Evolutionary conservation across 64 coral and sea anemone genomes (phyloP).

Genomic region (Porites australiensis): DNA sequence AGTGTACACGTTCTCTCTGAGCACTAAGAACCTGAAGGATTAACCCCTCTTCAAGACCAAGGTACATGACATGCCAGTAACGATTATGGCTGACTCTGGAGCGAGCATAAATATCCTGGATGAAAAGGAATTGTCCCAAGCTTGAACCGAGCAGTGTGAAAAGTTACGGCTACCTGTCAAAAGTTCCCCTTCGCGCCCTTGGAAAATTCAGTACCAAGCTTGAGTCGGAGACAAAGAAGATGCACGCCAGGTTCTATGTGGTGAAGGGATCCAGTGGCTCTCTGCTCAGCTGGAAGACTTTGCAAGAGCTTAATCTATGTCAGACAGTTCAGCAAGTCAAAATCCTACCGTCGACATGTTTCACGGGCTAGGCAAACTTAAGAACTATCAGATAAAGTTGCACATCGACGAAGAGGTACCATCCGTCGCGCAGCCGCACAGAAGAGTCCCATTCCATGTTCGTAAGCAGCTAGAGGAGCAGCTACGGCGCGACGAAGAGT

Average conservation of each 20-base stretch:
- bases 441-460: slow-evolving; percentile 53
- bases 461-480: slow-evolving; percentile 45
- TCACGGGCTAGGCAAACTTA: neutral
- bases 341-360: neutral
- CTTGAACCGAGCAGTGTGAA: slow-evolving; percentile 8
- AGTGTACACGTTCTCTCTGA: slow-evolving; percentile 13
- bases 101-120: too few species aligned
- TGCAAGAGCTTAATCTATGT: slow-evolving; percentile 44
- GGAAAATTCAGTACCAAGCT: slow-evolving; percentile 14
- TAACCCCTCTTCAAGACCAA: too few species aligned
- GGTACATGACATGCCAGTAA: too few species aligned
- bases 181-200: neutral
- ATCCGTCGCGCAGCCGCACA: slow-evolving; percentile 36
- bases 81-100: too few species aligned
- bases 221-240: neutral
- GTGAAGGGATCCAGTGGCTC: slow-evolving; percentile 58
- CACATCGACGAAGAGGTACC: slow-evolving; percentile 18
- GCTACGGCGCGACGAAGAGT: slow-evolving; percentile 29
- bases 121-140: neutral
- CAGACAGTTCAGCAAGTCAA: slow-evolving; percentile 45
- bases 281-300: slow-evolving; percentile 62
- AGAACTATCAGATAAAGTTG: neutral
- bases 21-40: slow-evolving; percentile 12
- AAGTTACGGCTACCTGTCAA: slow-evolving; percentile 11
- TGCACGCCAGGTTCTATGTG: slow-evolving; percentile 40